Percentiles rank a stretch among this genome's conserved stretches.
Evolutionary conservation across 2,797 vertebrate genomes (phyloP).

Genomic region (Hirundo rustica): DNA sequence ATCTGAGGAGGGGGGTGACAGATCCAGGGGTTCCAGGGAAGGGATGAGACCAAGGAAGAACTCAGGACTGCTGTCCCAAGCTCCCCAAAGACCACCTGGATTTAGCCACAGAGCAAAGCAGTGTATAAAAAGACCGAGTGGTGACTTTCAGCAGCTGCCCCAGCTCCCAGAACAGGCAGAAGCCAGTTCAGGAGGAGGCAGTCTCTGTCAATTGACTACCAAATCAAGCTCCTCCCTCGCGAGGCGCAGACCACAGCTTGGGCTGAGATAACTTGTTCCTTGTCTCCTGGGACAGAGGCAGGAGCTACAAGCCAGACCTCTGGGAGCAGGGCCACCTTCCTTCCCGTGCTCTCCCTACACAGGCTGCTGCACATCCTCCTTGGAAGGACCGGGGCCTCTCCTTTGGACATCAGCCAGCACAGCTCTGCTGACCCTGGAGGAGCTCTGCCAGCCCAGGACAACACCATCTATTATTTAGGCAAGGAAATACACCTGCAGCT

Average conservation of each 20-base stretch:
- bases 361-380: not conserved
- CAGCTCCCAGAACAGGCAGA: not conserved
- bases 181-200: not conserved
- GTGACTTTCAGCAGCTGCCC: not conserved
- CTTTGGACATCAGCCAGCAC: not conserved
- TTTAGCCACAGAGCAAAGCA: not conserved
- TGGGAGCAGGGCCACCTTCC: not conserved
- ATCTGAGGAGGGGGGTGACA: not conserved
- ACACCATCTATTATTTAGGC: constrained; percentile 37
- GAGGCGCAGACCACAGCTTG: not conserved
- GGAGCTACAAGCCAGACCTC: not conserved
- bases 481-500: constrained; percentile 28
- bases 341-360: not conserved
- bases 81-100: not conserved
- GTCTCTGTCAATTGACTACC: not conserved
- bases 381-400: not conserved
- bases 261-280: not conserved
- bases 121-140: not conserved
- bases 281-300: not conserved
- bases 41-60: not conserved
- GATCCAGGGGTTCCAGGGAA: not conserved
- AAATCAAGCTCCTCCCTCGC: not conserved
- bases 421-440: constrained; percentile 25
- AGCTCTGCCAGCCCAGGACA: constrained; percentile 32
- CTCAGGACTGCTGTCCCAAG: not conserved